Evolutionary conservation across 2,797 vertebrate species (phyloP).

Genomic region (Acanthurus tractus): DNA sequence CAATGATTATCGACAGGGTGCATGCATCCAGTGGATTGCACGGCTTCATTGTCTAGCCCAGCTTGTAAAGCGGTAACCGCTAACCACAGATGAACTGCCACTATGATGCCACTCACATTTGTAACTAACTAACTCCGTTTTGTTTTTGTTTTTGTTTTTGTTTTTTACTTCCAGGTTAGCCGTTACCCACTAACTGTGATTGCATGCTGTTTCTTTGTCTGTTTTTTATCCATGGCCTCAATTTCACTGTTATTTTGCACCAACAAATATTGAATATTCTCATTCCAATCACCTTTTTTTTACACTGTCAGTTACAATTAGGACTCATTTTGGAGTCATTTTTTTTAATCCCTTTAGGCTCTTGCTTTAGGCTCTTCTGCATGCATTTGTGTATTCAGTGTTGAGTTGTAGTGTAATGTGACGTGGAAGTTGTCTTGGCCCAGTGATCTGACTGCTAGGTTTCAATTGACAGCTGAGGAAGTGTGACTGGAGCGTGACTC

Average conservation of each 20-base stretch:
- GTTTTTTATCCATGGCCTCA: constrained; percentile 47
- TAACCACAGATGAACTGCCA: constrained; percentile 56
- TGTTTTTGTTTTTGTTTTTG: constrained; percentile 48
- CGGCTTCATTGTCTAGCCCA: constrained; percentile 65
- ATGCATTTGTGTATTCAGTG: constrained; percentile 75
- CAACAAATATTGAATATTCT: constrained; percentile 42
- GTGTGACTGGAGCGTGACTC: constrained; percentile 99
- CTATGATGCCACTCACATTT: constrained; percentile 75
- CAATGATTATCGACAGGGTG: constrained; percentile 61
- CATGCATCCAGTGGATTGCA: constrained; percentile 80
- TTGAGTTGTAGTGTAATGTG: constrained; percentile 78
- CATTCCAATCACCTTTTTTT: constrained; percentile 35
- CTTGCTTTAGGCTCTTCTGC: constrained; percentile 61
- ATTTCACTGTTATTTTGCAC: constrained; percentile 49
- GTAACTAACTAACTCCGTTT: constrained; percentile 79
- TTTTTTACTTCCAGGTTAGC: constrained; percentile 83
- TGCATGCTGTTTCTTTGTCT: constrained; percentile 78
- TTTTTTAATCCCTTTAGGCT: constrained; percentile 43
- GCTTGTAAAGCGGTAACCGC: constrained; percentile 36
- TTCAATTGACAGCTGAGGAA: constrained; percentile 99
- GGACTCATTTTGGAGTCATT: constrained; percentile 33
- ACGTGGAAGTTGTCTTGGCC: constrained; percentile 95
- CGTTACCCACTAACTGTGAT: constrained; percentile 77
- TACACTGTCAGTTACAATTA: constrained; percentile 26
- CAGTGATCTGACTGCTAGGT: constrained; percentile 99